These are phyloP conservation scores for Teleopsis dalmanni DNA, from an alignment of 1,140 invertebrate species.

Conservation along the genomic window DNA sequence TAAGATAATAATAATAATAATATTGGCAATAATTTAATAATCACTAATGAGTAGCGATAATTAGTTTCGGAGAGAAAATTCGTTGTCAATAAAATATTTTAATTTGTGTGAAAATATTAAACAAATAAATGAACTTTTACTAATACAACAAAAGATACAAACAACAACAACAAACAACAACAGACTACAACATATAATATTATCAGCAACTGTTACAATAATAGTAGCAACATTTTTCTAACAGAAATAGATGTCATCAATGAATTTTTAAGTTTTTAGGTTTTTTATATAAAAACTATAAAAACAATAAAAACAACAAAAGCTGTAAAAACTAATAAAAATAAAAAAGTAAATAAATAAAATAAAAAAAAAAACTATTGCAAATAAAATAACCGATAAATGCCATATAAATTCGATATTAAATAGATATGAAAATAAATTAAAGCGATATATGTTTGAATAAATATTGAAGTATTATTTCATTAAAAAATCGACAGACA, in stretches of 20 bases:
- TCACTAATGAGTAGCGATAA: constrained; percentile 7
- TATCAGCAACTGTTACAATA: not conserved
- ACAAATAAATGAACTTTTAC: constrained; percentile 2
- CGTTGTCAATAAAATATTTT: constrained; percentile 6
- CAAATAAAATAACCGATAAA: no score
- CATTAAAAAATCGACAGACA: no score
- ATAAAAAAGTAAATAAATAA: no score
- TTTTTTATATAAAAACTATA: no score
- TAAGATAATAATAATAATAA: constrained; percentile 2
- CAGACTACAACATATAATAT: not conserved
- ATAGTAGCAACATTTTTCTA: not conserved
- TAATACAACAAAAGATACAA: not conserved
- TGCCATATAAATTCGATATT: no score
- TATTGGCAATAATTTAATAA: constrained; percentile 4
- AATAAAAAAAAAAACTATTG: no score
- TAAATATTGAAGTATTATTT: no score
- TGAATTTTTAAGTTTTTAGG: not conserved
- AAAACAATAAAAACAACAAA: no score
- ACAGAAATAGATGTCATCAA: not conserved
- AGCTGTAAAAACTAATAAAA: no score
- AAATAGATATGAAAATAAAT: no score
- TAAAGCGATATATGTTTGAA: no score
- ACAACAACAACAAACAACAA: not conserved
- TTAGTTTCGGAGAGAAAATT: constrained; percentile 2
- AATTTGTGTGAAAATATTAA: constrained; percentile 8